Evolutionary conservation across 2,888 invertebrate species (phyloP).

Genomic region (Eilema griseolum): DNA sequence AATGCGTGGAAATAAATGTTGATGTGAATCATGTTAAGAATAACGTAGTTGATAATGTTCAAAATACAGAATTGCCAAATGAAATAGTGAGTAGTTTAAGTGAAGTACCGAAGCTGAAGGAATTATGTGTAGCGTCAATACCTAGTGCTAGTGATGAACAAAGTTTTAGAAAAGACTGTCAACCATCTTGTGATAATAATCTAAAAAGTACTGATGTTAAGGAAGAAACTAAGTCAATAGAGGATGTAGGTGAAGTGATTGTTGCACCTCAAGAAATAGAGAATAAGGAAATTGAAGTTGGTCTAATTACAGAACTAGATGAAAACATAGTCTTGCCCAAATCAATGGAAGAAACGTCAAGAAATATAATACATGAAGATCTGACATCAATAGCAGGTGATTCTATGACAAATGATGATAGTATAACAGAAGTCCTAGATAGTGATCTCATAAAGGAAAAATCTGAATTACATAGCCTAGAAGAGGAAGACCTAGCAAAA

Average conservation of each 20-base stretch:
- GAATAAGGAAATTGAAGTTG: conserved; percentile 51
- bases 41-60: conserved; percentile 56
- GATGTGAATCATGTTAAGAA: conserved; percentile 47
- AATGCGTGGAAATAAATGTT: conserved; percentile 53
- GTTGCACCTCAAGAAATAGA: conserved; percentile 54
- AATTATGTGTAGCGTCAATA: conserved; percentile 77
- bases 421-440: conserved; percentile 43
- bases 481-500: conserved; percentile 43
- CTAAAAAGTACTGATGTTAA: conserved; percentile 75
- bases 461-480: conserved; percentile 28
- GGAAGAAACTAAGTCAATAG: conserved; percentile 82
- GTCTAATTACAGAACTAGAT: conserved; percentile 44
- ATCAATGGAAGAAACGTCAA: conserved; percentile 42
- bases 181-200: conserved; percentile 80
- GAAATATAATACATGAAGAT: conserved; percentile 39
- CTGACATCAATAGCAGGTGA: conserved; percentile 26
- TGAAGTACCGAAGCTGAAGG: conserved; percentile 76
- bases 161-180: conserved; percentile 79
- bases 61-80: conserved; percentile 75
- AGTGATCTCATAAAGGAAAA: conserved; percentile 53
- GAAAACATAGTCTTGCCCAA: conserved; percentile 59
- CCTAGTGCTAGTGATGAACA: conserved; percentile 81
- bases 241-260: conserved; percentile 63
- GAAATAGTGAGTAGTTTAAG: conserved; percentile 73
- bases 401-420: conserved; percentile 31